phyloP scores from a whole-genome alignment of 2,797 vertebrate species.

The Enoplosus armatus region DNA sequence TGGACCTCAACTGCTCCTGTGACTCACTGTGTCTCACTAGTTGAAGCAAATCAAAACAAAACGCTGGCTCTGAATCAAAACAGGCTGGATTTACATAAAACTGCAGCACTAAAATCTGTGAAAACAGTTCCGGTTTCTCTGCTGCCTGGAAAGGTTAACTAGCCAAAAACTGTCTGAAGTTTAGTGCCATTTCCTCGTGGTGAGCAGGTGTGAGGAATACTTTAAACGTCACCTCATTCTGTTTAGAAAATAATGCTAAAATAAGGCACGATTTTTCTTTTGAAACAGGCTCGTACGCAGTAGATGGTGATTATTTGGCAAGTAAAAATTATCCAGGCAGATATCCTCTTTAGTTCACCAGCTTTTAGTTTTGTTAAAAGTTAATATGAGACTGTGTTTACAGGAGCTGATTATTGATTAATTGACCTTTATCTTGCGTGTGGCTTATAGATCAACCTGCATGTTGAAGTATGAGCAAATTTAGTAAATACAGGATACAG shows the following conservation, averaged over 20 bases:
- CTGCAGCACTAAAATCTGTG: neutral
- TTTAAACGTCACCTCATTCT: neutral
- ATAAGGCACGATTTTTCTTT: neutral
- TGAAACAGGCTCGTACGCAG: neutral
- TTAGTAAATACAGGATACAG: neutral
- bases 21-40: neutral
- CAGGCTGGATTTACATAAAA: conserved; percentile 5
- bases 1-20: neutral
- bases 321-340: neutral
- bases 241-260: neutral
- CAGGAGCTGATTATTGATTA: conserved; percentile 28
- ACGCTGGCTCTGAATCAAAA: conserved; percentile 12
- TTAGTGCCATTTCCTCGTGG: neutral
- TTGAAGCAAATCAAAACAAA: conserved; percentile 22
- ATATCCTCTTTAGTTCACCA: neutral
- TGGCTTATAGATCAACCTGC: neutral
- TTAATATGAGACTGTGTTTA: conserved; percentile 22
- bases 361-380: neutral
- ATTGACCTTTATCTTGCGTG: conserved; percentile 23
- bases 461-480: neutral
- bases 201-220: neutral
- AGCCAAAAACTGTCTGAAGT: neutral
- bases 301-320: neutral
- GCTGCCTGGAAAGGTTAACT: neutral
- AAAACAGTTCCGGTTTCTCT: neutral